A percentile compares a stretch with the other conserved stretches of the same genome.
These are phyloP conservation scores for Cydia strobilella DNA, from an alignment of 1,140 invertebrate genomes.

Conservation along the genomic window DNA sequence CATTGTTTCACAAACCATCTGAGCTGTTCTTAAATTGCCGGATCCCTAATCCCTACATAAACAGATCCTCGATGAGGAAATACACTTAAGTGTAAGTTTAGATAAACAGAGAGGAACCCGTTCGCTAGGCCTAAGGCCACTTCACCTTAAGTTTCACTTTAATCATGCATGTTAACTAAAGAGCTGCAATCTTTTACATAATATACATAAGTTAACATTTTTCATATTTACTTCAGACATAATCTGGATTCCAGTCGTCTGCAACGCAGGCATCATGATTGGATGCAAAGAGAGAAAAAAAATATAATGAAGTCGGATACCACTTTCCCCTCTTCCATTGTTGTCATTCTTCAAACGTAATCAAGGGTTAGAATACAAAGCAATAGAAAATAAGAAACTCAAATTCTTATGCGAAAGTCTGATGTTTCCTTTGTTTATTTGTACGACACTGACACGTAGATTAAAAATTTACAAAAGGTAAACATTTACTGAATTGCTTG, in stretches of 20 bases:
- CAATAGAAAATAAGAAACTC: constrained; percentile 39
- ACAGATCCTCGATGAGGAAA: too few species aligned
- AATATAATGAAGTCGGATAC: constrained; percentile 51
- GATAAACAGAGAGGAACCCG: too few species aligned
- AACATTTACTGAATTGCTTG: not conserved
- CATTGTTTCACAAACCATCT: too few species aligned
- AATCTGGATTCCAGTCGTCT: constrained; percentile 35
- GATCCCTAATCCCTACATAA: too few species aligned
- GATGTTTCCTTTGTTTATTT: constrained; percentile 26
- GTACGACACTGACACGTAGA: not conserved
- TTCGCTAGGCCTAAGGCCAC: too few species aligned
- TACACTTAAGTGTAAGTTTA: too few species aligned
- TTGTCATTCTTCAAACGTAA: constrained; percentile 55
- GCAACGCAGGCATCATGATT: constrained; percentile 47
- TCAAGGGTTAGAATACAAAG: constrained; percentile 46
- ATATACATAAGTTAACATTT: not conserved
- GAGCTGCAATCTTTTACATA: not conserved
- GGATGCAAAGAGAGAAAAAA: constrained; percentile 46
- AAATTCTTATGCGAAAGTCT: constrained; percentile 28
- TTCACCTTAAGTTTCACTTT: too few species aligned
- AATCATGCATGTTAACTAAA: too few species aligned
- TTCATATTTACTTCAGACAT: not conserved
- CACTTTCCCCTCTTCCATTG: constrained; percentile 40
- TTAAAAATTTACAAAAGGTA: constrained; percentile 3
- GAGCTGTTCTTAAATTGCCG: too few species aligned